phyloP scores from a whole-genome alignment of 2,797 vertebrate species.

The Microcaecilia unicolor region DNA sequence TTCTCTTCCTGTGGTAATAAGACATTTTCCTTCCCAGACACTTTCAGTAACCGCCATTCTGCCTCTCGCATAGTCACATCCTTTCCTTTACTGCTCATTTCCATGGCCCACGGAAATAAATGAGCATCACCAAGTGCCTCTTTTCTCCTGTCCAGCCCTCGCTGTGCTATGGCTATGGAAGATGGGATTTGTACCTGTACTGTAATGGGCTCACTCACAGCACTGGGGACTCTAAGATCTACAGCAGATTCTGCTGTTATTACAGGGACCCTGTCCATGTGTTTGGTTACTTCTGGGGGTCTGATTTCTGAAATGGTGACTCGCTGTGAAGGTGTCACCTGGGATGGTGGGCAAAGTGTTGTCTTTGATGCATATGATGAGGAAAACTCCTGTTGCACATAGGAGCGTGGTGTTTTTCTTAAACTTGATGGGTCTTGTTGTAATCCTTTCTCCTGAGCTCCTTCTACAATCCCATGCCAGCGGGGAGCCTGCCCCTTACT shows the following conservation, averaged over 20 bases:
- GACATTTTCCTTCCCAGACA: constrained; percentile 35
- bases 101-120: constrained; percentile 52
- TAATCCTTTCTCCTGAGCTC: no score
- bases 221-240: background rate
- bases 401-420: no score
- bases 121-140: constrained; percentile 34
- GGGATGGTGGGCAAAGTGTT: no score
- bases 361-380: no score
- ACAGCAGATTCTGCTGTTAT: no score
- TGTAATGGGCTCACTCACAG: constrained; percentile 1
- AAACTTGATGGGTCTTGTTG: no score
- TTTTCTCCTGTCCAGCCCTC: constrained; percentile 32
- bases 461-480: no score
- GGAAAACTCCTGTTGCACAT: no score
- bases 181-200: constrained; percentile 32
- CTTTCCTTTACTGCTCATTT: constrained; percentile 38
- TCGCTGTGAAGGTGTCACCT: no score
- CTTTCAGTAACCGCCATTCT: constrained; percentile 43
- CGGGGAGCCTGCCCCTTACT: no score
- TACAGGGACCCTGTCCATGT: constrained; percentile 5
- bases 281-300: no score
- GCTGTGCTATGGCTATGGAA: constrained; percentile 9
- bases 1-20: constrained; percentile 46
- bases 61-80: constrained; percentile 33
- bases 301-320: background rate